Evolutionary conservation across 2,888 invertebrate genomes (phyloP).

Genomic region (Sesamia inferens): DNA sequence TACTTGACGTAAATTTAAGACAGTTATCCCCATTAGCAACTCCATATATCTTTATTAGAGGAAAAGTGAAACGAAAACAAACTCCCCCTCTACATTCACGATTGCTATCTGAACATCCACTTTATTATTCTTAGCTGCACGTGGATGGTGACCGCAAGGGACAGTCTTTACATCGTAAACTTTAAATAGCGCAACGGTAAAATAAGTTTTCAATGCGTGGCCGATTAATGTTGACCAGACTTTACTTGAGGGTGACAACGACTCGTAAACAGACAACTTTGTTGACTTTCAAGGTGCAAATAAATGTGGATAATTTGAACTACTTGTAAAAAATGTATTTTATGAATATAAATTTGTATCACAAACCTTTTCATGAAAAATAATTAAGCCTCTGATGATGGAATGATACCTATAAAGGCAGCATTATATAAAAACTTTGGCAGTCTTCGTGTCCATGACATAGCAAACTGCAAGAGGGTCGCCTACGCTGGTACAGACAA

Average conservation of each 20-base stretch:
- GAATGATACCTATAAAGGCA: too few species aligned
- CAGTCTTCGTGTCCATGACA: too few species aligned
- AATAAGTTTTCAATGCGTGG: slow-evolving; percentile 48
- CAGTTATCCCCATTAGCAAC: not conserved
- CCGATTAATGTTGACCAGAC: not conserved
- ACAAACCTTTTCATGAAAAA: too few species aligned
- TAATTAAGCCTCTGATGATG: too few species aligned
- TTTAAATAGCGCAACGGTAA: slow-evolving; percentile 50
- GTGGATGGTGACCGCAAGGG: slow-evolving; percentile 35
- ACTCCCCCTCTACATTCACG: not conserved
- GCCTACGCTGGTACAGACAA: too few species aligned
- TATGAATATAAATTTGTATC: not conserved
- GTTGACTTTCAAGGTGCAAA: not conserved
- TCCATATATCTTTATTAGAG: not conserved
- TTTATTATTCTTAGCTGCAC: slow-evolving; percentile 35
- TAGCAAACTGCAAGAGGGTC: too few species aligned
- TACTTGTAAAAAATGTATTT: not conserved
- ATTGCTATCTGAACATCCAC: slow-evolving; percentile 28
- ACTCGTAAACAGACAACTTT: not conserved
- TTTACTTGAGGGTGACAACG: slow-evolving; percentile 25
- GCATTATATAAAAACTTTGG: too few species aligned
- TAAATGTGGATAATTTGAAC: not conserved
- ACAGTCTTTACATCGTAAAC: slow-evolving; percentile 45
- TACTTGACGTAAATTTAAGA: not conserved
- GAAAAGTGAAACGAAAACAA: not conserved